Base-by-base conservation (phyloP, 35 echinoderm and acorn worm species). In the Anneissia japonica region DNA sequence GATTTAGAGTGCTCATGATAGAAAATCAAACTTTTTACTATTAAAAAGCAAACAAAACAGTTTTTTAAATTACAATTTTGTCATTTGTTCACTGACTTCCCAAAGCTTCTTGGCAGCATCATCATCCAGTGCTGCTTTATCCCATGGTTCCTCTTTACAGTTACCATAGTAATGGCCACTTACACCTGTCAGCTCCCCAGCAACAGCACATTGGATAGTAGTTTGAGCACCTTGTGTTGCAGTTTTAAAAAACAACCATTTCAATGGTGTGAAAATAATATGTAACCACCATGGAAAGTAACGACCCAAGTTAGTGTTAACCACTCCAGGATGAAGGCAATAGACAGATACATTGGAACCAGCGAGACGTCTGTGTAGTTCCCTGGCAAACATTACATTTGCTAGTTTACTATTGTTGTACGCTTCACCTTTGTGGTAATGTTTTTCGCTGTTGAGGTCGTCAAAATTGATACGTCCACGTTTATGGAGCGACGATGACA, bases 401-500 rank as follows among this genome's bases (percentile, higher is more conserved):
- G 95, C 91, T 9, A 97, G 86, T 35, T 97, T 97, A 81, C 95
- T 97, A 74, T 97, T 86, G 29, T 76, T 88, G 79, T 97, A 97
- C 0, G 85, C 91, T 36, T 82, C 77, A 33, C n/a, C 39, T 84
- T 89, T 93, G 83, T 84, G 46, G 81, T 97, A 97, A 19, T 74
- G 34, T 16, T 73, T 87, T 31, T 89, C 77, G 13, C 45, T 84
- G 5, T 79, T 37, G 30, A 97, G 33, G 35, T 97, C 90, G 75
- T 84, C 77, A 45, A 97, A 87, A 28, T 97, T 86, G 46, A 97
- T 90, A 38, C 88, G 88, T 0, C 95, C 95, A 10, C 89, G 38
- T 45, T 93, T 97, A 78, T 93, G 89, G 12, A 97, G 78, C 4
- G 75, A 51, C 6, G 95, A 97, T 39, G 95, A 89, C 23, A 97